Conservation (phyloP, 2,113 vertebrate species). For the Platycercus adscitus region DNA sequence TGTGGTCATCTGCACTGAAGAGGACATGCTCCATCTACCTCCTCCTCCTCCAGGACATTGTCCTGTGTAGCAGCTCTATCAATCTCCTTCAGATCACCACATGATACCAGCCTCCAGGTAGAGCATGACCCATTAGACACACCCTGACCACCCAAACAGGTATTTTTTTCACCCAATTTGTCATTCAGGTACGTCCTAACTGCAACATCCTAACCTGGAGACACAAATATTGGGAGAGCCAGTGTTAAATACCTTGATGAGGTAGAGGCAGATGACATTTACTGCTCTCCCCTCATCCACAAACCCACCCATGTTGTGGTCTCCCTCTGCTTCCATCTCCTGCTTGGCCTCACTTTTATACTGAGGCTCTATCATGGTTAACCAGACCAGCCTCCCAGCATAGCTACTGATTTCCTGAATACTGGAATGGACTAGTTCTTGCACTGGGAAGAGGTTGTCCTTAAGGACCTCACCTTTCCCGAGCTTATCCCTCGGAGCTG, state of each 20-base stretch:
- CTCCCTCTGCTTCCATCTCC: not conserved
- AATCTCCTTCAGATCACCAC: not conserved
- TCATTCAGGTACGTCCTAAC: not conserved
- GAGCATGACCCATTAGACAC: not conserved
- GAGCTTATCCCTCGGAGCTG: not conserved
- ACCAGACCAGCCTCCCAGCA: not conserved
- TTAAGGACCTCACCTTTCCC: not conserved
- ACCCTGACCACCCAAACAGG: not conserved
- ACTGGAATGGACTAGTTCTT: not conserved
- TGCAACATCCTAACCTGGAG: not conserved
- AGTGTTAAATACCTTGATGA: not conserved
- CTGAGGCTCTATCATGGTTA: not conserved
- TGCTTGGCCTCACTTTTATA: not conserved
- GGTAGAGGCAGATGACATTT: not conserved
- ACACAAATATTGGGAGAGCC: not conserved
- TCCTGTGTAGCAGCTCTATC: too few relatives aligned
- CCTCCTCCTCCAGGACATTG: not conserved
- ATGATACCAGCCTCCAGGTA: not conserved
- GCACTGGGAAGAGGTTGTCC: not conserved
- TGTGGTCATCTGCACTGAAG: not conserved
- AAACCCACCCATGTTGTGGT: not conserved
- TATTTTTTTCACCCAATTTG: not conserved
- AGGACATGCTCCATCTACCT: not conserved
- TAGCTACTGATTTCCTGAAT: accelerated
- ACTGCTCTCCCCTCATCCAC: not conserved